These are phyloP conservation scores for Pandemis corylana DNA, from an alignment of 2,888 invertebrate genomes.

Conservation along the genomic window DNA sequence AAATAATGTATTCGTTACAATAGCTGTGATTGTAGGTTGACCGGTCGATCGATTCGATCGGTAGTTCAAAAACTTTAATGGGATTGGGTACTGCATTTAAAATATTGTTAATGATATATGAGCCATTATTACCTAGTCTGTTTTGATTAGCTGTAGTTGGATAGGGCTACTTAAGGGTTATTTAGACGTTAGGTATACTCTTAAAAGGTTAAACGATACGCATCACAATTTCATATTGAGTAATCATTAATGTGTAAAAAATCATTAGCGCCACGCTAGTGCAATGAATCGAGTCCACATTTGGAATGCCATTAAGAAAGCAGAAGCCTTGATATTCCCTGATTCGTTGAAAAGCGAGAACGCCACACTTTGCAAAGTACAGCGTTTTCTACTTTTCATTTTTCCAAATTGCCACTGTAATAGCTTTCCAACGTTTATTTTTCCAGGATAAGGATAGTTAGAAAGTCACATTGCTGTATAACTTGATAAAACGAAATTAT, in stretches of 20 bases:
- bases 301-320: constrained; percentile 49
- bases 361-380: not conserved
- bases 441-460: constrained; percentile 77
- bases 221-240: constrained; percentile 4
- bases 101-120: constrained; percentile 6
- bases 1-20: not conserved
- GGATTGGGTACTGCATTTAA: constrained; percentile 12
- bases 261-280: not conserved
- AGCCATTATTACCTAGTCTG: constrained; percentile 37
- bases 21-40: not conserved
- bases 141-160: constrained; percentile 8
- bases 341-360: constrained; percentile 42
- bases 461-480: constrained; percentile 80
- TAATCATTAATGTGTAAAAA: constrained; percentile 17
- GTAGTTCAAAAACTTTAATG: not conserved
- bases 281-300: not conserved
- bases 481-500: constrained; percentile 56
- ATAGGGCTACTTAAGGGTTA: constrained; percentile 10
- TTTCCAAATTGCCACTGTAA: constrained; percentile 20
- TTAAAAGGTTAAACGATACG: constrained; percentile 12
- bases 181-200: constrained; percentile 2
- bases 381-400: constrained; percentile 1
- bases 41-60: not conserved
- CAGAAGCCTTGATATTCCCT: constrained; percentile 58
- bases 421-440: constrained; percentile 50